These are phyloP conservation scores for Bombylius discolor DNA, from an alignment of 2,888 invertebrate species.

Conservation along the genomic window DNA sequence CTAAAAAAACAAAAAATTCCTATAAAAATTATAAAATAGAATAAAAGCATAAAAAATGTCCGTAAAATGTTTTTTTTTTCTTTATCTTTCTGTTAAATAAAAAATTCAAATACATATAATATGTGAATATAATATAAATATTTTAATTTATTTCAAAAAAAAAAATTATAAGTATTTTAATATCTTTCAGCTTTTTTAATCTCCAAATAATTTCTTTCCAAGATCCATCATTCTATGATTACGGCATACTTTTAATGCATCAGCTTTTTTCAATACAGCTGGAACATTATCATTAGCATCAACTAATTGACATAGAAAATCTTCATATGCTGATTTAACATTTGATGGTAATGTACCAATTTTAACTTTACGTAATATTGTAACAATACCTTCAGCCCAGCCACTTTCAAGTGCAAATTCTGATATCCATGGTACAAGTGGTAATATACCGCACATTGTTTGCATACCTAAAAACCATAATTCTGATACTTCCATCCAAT, in stretches of 20 bases:
- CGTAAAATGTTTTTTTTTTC: neutral
- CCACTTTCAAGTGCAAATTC: constrained; percentile 86
- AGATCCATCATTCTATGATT: constrained; percentile 81
- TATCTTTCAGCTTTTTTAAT: constrained; percentile 38
- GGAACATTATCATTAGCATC: constrained; percentile 64
- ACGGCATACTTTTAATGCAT: constrained; percentile 69
- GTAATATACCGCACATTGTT: constrained; percentile 70
- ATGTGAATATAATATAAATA: neutral
- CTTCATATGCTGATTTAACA: constrained; percentile 81
- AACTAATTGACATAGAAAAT: constrained; percentile 72
- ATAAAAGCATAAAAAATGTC: too few relatives aligned
- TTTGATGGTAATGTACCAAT: constrained; percentile 69
- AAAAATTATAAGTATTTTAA: neutral
- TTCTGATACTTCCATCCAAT: constrained; percentile 82
- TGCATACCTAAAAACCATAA: constrained; percentile 92
- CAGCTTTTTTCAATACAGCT: constrained; percentile 65
- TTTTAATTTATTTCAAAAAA: too few relatives aligned
- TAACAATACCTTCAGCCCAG: constrained; percentile 82
- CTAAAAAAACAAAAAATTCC: too few relatives aligned
- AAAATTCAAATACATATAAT: neutral
- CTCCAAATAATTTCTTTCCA: constrained; percentile 76
- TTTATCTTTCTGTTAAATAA: too few relatives aligned
- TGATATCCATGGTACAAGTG: constrained; percentile 75
- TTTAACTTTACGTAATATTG: constrained; percentile 69
- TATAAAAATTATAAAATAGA: too few relatives aligned